Evolutionary conservation across 2,888 invertebrate genomes (phyloP).

Genomic region (Hoplodrina ambigua): DNA sequence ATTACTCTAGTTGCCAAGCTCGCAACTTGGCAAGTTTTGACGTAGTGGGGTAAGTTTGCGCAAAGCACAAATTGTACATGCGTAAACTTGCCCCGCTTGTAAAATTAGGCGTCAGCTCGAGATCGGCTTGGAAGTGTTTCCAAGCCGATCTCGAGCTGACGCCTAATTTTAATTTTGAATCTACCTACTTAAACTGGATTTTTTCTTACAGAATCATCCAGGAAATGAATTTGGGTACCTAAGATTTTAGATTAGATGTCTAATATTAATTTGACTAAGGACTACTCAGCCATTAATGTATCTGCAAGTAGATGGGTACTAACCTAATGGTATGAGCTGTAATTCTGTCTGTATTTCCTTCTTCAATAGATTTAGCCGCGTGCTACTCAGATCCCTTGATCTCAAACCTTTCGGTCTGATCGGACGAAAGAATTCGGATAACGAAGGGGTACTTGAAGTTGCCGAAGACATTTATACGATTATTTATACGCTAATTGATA

Average conservation of each 20-base stretch:
- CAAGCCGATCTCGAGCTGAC: too few species aligned
- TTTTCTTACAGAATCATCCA: too few species aligned
- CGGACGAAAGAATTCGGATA: conserved; percentile 85
- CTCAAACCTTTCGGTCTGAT: conserved; percentile 79
- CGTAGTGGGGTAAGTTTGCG: too few species aligned
- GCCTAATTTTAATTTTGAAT: too few species aligned
- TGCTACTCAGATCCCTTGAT: conserved; percentile 82
- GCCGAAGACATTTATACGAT: conserved; percentile 71
- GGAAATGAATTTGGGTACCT: too few species aligned
- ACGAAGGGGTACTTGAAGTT: conserved; percentile 77
- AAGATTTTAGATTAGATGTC: too few species aligned
- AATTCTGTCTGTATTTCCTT: conserved; percentile 90
- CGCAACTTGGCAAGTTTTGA: too few species aligned
- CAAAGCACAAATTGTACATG: too few species aligned
- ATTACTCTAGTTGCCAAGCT: not conserved
- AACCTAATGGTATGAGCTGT: conserved; percentile 87
- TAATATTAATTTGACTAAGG: not conserved
- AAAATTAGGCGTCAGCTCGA: too few species aligned
- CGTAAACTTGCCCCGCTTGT: too few species aligned
- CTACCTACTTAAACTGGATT: too few species aligned
- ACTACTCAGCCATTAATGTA: not conserved
- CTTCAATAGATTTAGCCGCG: conserved; percentile 89
- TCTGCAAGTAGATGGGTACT: conserved; percentile 54
- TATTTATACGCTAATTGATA: not conserved
- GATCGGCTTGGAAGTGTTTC: too few species aligned